Evolutionary conservation across 1,140 invertebrate species (phyloP).

Genomic region (Heliconius nattereri): DNA sequence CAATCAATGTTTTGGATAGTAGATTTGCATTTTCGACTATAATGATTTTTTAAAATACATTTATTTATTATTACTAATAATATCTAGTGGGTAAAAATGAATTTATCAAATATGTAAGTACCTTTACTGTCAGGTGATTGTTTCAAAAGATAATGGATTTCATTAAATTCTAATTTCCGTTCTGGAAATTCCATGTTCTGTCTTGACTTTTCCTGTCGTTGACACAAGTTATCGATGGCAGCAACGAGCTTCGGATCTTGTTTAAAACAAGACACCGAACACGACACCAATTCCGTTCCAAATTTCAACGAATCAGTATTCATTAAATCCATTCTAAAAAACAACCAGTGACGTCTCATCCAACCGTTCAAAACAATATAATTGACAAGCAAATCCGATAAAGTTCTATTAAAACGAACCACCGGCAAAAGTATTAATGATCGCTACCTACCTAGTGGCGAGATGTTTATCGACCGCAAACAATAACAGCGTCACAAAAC

Average conservation of each 20-base stretch:
- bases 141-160: conserved; percentile 63
- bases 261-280: conserved; percentile 48
- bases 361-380: conserved; percentile 57
- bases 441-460: conserved; percentile 76
- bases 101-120: conserved; percentile 19
- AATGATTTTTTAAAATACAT: background rate
- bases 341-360: conserved; percentile 48
- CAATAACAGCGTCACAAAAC: conserved; percentile 80
- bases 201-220: conserved; percentile 24
- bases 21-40: background rate
- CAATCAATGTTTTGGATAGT: background rate
- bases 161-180: conserved; percentile 61
- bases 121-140: conserved; percentile 35
- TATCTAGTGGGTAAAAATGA: background rate
- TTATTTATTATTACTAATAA: background rate
- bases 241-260: conserved; percentile 60
- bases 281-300: conserved; percentile 51
- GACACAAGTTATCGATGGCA: conserved; percentile 65
- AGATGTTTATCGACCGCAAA: conserved; percentile 81
- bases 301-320: conserved; percentile 58
- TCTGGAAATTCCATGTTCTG: conserved; percentile 51
- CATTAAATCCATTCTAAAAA: conserved; percentile 68
- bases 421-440: conserved; percentile 74
- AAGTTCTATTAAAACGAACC: conserved; percentile 68
- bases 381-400: conserved; percentile 70